Percentiles rank a stretch among this genome's conserved stretches.
Evolutionary conservation across 2,888 invertebrate genomes (phyloP).

Genomic region (Aricia artaxerxes): DNA sequence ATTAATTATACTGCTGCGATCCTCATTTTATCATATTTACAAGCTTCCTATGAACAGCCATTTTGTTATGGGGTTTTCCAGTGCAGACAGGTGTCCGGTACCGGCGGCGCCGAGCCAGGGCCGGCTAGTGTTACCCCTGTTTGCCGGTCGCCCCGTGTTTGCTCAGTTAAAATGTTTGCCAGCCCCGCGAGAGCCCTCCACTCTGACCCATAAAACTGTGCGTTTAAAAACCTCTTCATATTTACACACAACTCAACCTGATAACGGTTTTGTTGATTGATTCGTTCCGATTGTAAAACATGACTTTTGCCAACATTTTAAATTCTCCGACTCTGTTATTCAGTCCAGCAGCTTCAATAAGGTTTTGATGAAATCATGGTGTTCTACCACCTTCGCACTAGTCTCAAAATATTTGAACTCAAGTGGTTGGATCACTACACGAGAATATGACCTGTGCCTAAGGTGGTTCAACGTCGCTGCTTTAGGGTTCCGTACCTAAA

Average conservation of each 20-base stretch:
- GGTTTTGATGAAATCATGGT: not conserved
- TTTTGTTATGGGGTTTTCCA: conserved; percentile 1
- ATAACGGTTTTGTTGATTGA: conserved; percentile 14
- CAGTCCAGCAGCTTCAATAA: not conserved
- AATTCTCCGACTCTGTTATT: not conserved
- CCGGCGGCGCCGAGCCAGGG: conserved; percentile 33
- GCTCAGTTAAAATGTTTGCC: conserved; percentile 71
- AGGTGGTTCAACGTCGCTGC: too few species aligned
- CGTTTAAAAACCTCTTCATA: conserved; percentile 44
- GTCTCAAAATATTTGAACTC: too few species aligned
- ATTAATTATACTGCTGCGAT: too few species aligned
- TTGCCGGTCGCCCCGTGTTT: conserved; percentile 59
- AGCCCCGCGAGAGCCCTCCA: conserved; percentile 47
- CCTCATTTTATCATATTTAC: too few species aligned
- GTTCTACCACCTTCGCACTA: too few species aligned
- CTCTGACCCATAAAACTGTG: conserved; percentile 50
- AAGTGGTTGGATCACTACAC: too few species aligned
- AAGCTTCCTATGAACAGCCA: not conserved
- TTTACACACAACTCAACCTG: conserved; percentile 31
- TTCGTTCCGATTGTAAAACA: conserved; percentile 14
- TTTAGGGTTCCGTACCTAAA: too few species aligned
- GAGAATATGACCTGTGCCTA: too few species aligned
- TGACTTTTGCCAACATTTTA: not conserved
- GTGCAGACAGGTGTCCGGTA: conserved; percentile 28
- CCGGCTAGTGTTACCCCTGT: conserved; percentile 33